These are phyloP conservation scores for Herpailurus yagouaroundi DNA, from an alignment of 2,113 vertebrate genomes.

Conservation along the genomic window DNA sequence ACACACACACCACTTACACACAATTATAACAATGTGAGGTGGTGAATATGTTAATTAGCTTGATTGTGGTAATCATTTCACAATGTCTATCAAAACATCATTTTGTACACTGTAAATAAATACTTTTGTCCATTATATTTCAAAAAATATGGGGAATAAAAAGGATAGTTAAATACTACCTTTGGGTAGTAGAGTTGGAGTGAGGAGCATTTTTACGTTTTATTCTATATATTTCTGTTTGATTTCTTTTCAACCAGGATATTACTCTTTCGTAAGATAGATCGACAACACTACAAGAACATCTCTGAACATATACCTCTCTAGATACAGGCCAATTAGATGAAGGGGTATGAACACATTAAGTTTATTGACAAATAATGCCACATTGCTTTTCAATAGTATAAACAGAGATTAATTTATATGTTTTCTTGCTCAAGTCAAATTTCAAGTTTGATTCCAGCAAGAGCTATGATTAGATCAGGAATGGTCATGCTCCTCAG, in stretches of 20 bases:
- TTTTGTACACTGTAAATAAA: background rate
- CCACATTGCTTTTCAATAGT: background rate
- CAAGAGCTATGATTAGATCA: background rate
- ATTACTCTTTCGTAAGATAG: background rate
- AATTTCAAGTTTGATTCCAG: conserved; percentile 15
- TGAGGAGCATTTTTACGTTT: background rate
- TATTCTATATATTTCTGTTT: background rate
- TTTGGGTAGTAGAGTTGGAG: background rate
- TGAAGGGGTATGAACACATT: background rate
- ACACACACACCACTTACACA: background rate
- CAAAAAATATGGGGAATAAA: background rate
- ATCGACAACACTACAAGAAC: background rate
- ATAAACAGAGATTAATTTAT: background rate
- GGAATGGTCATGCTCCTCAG: background rate
- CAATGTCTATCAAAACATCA: background rate
- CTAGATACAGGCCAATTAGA: background rate
- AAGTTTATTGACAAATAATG: background rate
- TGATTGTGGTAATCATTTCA: background rate
- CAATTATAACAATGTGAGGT: background rate
- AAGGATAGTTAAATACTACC: background rate
- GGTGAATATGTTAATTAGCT: background rate
- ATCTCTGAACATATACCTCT: background rate
- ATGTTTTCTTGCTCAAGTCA: conserved; percentile 6
- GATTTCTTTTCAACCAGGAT: background rate
- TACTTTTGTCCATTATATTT: background rate